phyloP scores from a whole-genome alignment of 2,113 vertebrate species.

The Grammomys dolichurus region DNA sequence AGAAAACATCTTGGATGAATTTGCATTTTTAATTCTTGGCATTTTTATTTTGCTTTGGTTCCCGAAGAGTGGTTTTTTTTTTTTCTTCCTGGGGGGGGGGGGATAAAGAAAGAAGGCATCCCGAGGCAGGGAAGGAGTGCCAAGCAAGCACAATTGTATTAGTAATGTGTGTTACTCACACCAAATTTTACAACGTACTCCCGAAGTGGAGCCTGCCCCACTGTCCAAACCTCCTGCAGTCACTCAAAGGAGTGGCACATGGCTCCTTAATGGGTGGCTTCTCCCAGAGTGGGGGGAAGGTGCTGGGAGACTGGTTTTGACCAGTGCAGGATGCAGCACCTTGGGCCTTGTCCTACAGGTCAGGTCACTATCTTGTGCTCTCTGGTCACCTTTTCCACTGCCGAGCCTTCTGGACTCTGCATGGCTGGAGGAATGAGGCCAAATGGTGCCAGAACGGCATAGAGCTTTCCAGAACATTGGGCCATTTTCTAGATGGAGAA shows the following conservation, averaged over 20 bases:
- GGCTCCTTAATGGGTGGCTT: slow-evolving; percentile 20
- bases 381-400: neutral
- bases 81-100: slow-evolving; percentile 11
- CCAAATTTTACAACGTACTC: slow-evolving; percentile 75
- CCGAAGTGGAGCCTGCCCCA: slow-evolving; percentile 63
- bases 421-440: no score
- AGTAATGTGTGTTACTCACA: slow-evolving; percentile 74
- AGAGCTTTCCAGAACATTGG: neutral
- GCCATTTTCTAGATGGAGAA: neutral
- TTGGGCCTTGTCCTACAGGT: neutral
- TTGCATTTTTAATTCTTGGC: slow-evolving; percentile 83
- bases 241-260: slow-evolving; percentile 68
- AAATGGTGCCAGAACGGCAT: neutral
- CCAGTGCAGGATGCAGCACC: neutral
- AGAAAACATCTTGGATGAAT: slow-evolving; percentile 85
- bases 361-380: neutral
- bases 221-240: slow-evolving; percentile 72
- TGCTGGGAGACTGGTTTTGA: neutral
- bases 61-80: slow-evolving; percentile 76
- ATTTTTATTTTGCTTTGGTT: slow-evolving; percentile 83
- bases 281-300: neutral
- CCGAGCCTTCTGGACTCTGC: neutral
- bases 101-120: slow-evolving; percentile 54
- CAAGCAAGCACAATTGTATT: slow-evolving; percentile 68
- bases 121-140: slow-evolving; percentile 59